Percentiles rank a stretch among this genome's conserved stretches.
phyloP scores from a whole-genome alignment of 2,888 invertebrate genomes.

The Dolomedes plantarius region DNA sequence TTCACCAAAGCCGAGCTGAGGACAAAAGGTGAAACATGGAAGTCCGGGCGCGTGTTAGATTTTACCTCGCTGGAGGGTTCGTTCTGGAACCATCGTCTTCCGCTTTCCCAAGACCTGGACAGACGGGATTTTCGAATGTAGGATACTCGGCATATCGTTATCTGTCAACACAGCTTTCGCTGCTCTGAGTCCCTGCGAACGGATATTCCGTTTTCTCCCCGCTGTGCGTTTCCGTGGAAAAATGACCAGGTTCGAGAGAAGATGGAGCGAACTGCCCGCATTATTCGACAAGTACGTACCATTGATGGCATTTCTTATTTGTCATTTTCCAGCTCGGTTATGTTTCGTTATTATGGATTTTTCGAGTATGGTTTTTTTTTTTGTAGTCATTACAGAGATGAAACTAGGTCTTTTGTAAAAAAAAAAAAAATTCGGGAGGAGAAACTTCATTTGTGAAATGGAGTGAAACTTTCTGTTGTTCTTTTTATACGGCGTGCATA shows the following conservation, averaged over 20 bases:
- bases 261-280: not conserved
- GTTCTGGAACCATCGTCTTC: slow-evolving; percentile 4
- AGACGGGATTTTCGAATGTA: not conserved
- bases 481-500: too few species aligned
- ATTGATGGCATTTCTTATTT: too few species aligned
- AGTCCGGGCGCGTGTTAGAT: not conserved
- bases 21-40: not conserved
- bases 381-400: too few species aligned
- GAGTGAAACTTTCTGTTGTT: too few species aligned
- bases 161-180: not conserved
- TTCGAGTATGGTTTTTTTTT: too few species aligned
- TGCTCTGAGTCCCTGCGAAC: not conserved
- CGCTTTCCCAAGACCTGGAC: not conserved
- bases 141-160: not conserved
- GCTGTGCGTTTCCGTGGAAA: not conserved
- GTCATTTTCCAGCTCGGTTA: too few species aligned
- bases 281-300: not conserved
- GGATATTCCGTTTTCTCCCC: not conserved
- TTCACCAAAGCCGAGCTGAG: not conserved
- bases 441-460: too few species aligned
- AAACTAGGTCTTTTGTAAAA: too few species aligned
- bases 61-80: not conserved
- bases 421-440: too few species aligned
- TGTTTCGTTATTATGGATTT: too few species aligned
- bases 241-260: not conserved